Base-by-base conservation (phyloP, 35 echinoderm and acorn worm species). In the Ophioderma brevispina region DNA sequence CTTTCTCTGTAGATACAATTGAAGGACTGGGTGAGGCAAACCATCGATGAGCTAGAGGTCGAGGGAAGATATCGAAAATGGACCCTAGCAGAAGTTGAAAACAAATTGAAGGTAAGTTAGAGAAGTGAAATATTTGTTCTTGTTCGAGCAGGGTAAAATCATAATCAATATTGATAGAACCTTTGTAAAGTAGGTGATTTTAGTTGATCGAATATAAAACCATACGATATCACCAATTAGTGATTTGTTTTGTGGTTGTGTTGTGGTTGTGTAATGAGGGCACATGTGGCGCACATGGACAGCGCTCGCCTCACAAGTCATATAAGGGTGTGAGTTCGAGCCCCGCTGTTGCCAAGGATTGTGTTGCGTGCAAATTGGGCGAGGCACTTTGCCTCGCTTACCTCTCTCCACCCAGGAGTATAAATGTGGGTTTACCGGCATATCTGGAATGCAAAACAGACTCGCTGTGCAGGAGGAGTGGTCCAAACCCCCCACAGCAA, bases 11-110 rank as follows among this genome's bases (percentile, higher is more conserved):
- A 10, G 97, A 99, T 36, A n/a, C 42, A 92, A 1, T 80, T 99
- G 87, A 94, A 99, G 64, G 97, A 99, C 85, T 95, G 94, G 94
- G 38, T 99, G 70, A 37, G 95, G 35, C 97, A 93, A 35, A 87
- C 94, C 23, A 84, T 99, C 37, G 97, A 99, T 80, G 38, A 78
- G 15, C 76, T 99, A 41, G 93, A 99, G 81, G 86, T 86, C 1
- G 39, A 82, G 40, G 91, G 95, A 25, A 78, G 93, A 8, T 80
- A 56, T 25, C 86, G 84, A 76, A 30, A 83, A 37, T 25, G 39
- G 55, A 80, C 87, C 39, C 41, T 95, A 25, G 76, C 85, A 8
- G 80, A 85, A 25, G 35, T 85, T 46, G 97, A 95, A 55, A 95
- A 87, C 50, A 92, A 93, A 75, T 75, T 99, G 37, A 93, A 93